Percentiles rank a stretch among this genome's conserved stretches.
Conservation (phyloP, 1,140 invertebrate species). For the Sinella curviseta region DNA sequence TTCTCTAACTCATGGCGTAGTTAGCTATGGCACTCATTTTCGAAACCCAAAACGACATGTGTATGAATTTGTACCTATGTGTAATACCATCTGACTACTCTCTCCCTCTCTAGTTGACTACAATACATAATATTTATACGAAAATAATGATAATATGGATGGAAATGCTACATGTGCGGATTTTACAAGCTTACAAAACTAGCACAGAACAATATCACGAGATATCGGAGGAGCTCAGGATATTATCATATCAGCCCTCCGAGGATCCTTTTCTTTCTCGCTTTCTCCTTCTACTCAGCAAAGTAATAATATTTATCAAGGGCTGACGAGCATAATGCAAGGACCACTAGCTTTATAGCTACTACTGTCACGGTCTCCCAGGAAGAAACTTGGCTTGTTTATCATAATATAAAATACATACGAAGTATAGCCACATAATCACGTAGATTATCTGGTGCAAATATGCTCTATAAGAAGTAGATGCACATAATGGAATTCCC, state of each 20-base stretch:
- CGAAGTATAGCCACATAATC: no score
- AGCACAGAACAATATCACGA: not conserved
- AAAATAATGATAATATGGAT: no score
- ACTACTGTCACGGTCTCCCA: no score
- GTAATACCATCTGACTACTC: no score
- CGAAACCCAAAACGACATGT: no score
- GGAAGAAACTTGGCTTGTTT: not conserved
- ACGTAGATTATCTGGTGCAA: not conserved
- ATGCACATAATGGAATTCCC: no score
- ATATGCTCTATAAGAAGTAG: not conserved
- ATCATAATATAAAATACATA: not conserved
- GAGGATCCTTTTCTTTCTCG: not conserved
- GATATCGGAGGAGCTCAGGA: not conserved
- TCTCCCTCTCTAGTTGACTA: no score
- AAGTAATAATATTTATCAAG: conserved; percentile 10
- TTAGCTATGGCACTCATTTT: no score
- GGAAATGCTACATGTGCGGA: no score
- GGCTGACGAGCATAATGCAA: not conserved
- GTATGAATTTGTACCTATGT: no score
- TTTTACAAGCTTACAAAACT: not conserved
- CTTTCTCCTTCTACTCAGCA: not conserved
- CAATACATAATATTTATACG: no score
- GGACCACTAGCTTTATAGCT: not conserved
- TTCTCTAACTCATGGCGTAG: not conserved
- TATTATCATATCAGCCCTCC: not conserved